Evolutionary conservation across 2,888 invertebrate genomes (phyloP), one percentile per base, ranked within the genome.

Genomic region (Nemotelus pantherinus): DNA sequence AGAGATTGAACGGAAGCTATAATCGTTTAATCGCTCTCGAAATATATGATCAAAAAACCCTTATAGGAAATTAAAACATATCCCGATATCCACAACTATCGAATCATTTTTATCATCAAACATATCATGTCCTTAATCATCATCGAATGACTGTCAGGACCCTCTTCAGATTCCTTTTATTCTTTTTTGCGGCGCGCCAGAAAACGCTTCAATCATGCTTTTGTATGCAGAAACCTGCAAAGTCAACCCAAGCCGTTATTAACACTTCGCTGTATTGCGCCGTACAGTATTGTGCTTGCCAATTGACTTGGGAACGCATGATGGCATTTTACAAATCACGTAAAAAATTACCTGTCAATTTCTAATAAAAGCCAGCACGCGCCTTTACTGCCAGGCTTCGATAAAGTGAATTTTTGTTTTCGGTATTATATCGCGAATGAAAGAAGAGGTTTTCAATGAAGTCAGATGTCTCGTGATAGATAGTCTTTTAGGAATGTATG

Each of bases 331-430:
- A 63, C 70, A 78, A 78, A 78, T 78, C 78, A 78, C 78, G 78
- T 78, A 78, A 78, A 78, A 76, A 78, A 78, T 78, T 78, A 78
- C 78, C 78, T 78, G 78, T 76, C 78, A 78, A 78, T 65, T 78
- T 75, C 64, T 75, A 60, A 75, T 65, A 75, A 64, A 60, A 75
- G n/a, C 58, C 43, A 53, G 72, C 60, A 45, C 60, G 45, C n/a
- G 41, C 57, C 10, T 41, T 25, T 25, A 60, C 50, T 60, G 25
- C 41, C 60, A 48, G 58, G 47, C 57, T 53, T 39, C 7, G 68
- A 68, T 68, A 68, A 68, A 72, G 72, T 72, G 72, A 72, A 72
- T 72, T 57, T 68, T 72, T 72, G 72, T 72, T 60, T 58, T 72
- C 65, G n/a, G 50, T 25, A 25, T 25, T 25, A 25, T 25, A 25